Conservation (phyloP, 2,888 invertebrate species). For the Notodonta ziczac region DNA sequence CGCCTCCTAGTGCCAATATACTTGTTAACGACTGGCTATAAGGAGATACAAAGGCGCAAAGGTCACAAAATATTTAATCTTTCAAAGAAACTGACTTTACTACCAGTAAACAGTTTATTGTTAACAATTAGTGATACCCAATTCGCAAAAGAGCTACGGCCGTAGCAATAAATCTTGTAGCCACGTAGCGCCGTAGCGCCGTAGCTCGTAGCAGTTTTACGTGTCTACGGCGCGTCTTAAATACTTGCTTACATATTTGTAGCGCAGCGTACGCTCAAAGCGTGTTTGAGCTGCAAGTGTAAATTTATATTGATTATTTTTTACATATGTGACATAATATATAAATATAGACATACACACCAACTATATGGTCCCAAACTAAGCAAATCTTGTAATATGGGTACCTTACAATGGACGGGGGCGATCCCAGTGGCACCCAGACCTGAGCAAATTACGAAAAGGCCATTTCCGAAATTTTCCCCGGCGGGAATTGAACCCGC, state of each 20-base stretch:
- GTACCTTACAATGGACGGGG: no score
- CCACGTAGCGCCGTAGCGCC: conserved; percentile 48
- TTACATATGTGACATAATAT: no score
- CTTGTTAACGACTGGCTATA: conserved; percentile 17
- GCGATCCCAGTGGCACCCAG: no score
- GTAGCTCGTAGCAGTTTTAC: conserved; percentile 44
- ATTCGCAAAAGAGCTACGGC: conserved; percentile 48
- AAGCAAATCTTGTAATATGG: no score
- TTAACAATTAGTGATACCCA: conserved; percentile 43
- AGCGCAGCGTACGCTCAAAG: not conserved
- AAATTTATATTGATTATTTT: no score
- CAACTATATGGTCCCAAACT: no score
- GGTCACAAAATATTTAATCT: conserved; percentile 29
- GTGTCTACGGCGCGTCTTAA: conserved; percentile 32
- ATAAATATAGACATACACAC: no score
- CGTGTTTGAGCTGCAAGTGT: no score
- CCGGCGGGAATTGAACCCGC: no score
- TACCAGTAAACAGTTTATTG: conserved; percentile 43
- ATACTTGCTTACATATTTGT: not conserved
- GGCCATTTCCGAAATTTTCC: no score
- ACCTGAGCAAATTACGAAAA: no score
- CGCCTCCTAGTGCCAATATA: not conserved
- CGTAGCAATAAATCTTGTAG: conserved; percentile 63
- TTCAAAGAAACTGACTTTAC: conserved; percentile 26
- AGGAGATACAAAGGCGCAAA: conserved; percentile 26